Evolutionary conservation across 2,797 vertebrate species (phyloP).

Genomic region (Alosa sapidissima): DNA sequence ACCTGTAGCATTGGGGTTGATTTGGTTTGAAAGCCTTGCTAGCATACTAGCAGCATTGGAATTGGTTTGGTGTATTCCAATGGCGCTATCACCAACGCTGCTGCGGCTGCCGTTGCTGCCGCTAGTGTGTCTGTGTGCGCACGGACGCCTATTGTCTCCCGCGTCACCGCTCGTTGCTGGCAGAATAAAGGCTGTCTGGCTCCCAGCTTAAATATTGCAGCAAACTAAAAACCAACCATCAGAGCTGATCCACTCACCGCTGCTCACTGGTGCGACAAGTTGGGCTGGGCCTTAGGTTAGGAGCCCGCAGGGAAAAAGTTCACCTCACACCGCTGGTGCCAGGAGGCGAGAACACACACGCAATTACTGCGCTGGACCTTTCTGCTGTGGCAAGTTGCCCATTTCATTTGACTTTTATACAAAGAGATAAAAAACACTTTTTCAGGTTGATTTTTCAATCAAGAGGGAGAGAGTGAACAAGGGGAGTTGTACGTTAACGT

Average conservation of each 20-base stretch:
- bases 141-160: constrained; percentile 67
- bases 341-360: constrained; percentile 68
- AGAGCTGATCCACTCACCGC: constrained; percentile 83
- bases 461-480: not conserved
- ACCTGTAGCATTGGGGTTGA: not conserved
- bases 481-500: not conserved
- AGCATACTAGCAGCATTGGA: constrained; percentile 30
- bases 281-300: constrained; percentile 76
- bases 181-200: constrained; percentile 85
- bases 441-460: not conserved
- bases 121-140: constrained; percentile 34
- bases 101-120: constrained; percentile 32
- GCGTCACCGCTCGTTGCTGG: constrained; percentile 73
- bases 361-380: constrained; percentile 70
- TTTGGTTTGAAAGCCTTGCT: not conserved
- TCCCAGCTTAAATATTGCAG: constrained; percentile 83
- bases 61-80: constrained; percentile 19
- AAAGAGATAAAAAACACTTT: not conserved
- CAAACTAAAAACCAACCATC: constrained; percentile 86
- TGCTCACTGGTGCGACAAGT: constrained; percentile 82
- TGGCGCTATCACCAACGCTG: constrained; percentile 43
- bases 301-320: constrained; percentile 75
- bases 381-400: constrained; percentile 78
- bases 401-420: constrained; percentile 51
- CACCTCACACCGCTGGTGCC: constrained; percentile 72